A percentile compares a stretch with the other conserved stretches of the same genome.
Conservation (phyloP, 37 sponge, comb jelly and placozoan species). For the Spongia lamella region DNA sequence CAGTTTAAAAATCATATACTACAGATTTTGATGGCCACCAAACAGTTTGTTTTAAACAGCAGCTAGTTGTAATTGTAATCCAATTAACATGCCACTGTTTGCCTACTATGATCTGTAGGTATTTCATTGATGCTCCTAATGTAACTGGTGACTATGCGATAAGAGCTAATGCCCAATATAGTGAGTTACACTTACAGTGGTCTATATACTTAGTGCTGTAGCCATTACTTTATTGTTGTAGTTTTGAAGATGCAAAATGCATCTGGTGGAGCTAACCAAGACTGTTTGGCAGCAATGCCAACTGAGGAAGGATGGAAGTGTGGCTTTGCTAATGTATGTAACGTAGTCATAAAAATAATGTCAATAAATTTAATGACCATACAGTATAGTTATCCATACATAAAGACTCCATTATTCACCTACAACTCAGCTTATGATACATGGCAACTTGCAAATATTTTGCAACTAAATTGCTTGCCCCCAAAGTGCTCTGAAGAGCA, state of each 20-base stretch:
- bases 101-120: neutral
- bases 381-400: slow-evolving; percentile 76
- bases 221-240: neutral
- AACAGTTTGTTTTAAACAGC: too few species aligned
- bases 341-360: too few species aligned
- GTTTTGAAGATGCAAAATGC: slow-evolving; percentile 58
- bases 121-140: slow-evolving; percentile 24
- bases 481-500: slow-evolving; percentile 58
- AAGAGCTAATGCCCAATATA: neutral
- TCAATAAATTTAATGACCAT: too few species aligned
- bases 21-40: too few species aligned
- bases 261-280: slow-evolving; percentile 60
- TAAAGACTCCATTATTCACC: slow-evolving; percentile 67
- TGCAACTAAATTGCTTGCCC: slow-evolving; percentile 52
- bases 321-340: slow-evolving; percentile 65
- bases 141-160: slow-evolving; percentile 7
- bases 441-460: slow-evolving; percentile 58
- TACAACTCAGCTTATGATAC: slow-evolving; percentile 79
- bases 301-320: slow-evolving; percentile 71
- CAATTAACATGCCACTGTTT: too few species aligned
- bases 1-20: too few species aligned
- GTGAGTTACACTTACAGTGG: too few species aligned
- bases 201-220: too few species aligned
- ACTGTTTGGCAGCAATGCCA: slow-evolving; percentile 36
- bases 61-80: too few species aligned